Base-by-base conservation (phyloP, 2,113 vertebrate species). In the Paraplagusia blochii region DNA sequence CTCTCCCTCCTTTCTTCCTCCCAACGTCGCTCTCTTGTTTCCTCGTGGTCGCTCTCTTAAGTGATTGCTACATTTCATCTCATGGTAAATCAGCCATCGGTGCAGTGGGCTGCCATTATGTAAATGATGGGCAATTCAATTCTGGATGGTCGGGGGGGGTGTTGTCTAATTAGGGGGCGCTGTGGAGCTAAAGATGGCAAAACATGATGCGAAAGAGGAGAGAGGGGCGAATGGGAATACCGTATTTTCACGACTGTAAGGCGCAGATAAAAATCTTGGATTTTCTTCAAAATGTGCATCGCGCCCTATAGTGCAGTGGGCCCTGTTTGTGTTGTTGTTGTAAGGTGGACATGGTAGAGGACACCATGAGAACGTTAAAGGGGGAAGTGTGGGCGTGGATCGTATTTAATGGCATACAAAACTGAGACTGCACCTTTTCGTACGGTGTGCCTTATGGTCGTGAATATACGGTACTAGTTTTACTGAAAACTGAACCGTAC, bases 1-100 rank as follows among this genome's bases (percentile, higher is more conserved):
- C 61, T 35, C 33, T 42, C 15, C 42, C 35, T 63, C 53, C 61
- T 35, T n/a, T 42, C 15, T 44, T 35, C 65, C 56, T 76, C 56
- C 71, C 53, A 66, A 36, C 61, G 53, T 70, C 15, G 13, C 56
- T 76, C 66, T 63, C 4, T 76, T 56, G 59, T 49, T 58, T 69
- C 69, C 78, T 77, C 73, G 60, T 83, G 87, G 87, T 87, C 83
- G 82, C 80, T 86, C 83, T 81, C 77, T 84, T 87, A 88, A 88
- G 85, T 88, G 87, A 88, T 88, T 87, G 85, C 87, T 87, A 85
- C 85, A 83, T 89, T 89, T 88, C 84, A 88, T 86, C 85, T 88
- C 77, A 76, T 74, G 87, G 80, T 73, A 81, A 87, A 86, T 85
- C 85, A 64, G 56, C 80, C 76, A 59, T 74, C 79, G 75, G 84